These are phyloP conservation scores for Euphydryas editha DNA, from an alignment of 2,888 invertebrate genomes.

Conservation along the genomic window DNA sequence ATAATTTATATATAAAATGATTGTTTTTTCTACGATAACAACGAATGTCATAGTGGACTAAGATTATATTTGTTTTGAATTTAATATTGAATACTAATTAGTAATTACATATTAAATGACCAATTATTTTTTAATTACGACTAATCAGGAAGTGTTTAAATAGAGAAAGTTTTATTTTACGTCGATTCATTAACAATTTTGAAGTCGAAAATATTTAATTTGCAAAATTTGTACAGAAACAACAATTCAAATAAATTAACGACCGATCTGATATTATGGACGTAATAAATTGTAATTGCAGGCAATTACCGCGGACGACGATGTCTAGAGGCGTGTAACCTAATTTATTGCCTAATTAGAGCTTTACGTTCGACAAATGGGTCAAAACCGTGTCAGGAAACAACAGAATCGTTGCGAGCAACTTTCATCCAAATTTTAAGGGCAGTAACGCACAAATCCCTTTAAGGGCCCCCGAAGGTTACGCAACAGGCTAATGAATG, in stretches of 20 bases:
- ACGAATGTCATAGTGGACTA: too few species aligned
- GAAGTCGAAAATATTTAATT: not conserved
- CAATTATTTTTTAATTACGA: not conserved
- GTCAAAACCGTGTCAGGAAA: slow-evolving; percentile 21
- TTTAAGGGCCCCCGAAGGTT: slow-evolving; percentile 1
- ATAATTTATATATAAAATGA: too few species aligned
- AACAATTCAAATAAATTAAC: slow-evolving; percentile 40
- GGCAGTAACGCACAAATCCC: slow-evolving; percentile 19
- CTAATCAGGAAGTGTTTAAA: slow-evolving; percentile 8
- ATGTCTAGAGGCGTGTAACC: slow-evolving; percentile 50
- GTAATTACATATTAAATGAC: not conserved
- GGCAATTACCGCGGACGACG: slow-evolving; percentile 54
- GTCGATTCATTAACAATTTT: slow-evolving; percentile 8
- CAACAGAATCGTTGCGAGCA: slow-evolving; percentile 15
- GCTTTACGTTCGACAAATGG: slow-evolving; percentile 32
- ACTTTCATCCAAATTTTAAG: slow-evolving; percentile 14
- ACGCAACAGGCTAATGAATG: slow-evolving; percentile 22
- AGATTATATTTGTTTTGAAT: too few species aligned
- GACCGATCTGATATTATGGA: slow-evolving; percentile 41
- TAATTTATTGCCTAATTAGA: slow-evolving; percentile 58
- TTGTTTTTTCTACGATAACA: too few species aligned
- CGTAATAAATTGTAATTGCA: slow-evolving; percentile 59
- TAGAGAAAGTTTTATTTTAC: slow-evolving; percentile 25
- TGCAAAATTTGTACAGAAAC: slow-evolving; percentile 10
- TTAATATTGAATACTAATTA: not conserved